Evolutionary conservation across 2,113 vertebrate genomes (phyloP).

Genomic region (Setophaga coronata): DNA sequence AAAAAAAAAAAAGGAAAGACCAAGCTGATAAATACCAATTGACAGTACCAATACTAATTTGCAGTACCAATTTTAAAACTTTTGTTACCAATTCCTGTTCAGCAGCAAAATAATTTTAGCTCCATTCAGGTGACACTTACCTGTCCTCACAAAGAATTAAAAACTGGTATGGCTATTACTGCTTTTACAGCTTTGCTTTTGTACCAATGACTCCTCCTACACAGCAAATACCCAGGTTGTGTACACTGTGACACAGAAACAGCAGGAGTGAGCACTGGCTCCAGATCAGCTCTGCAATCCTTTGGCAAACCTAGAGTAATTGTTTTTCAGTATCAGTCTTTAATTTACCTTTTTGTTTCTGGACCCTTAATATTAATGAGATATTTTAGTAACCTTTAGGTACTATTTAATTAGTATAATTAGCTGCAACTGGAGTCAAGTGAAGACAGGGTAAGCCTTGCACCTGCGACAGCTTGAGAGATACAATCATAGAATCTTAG

Average conservation of each 20-base stretch:
- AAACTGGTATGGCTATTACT: not conserved
- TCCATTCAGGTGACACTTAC: not conserved
- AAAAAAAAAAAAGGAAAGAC: not conserved
- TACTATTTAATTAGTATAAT: not conserved
- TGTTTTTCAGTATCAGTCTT: not conserved
- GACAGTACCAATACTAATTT: not conserved
- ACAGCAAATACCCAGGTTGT: not conserved
- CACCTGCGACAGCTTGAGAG: not conserved
- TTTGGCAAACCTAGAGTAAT: not conserved
- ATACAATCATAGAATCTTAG: not conserved
- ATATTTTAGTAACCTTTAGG: not conserved
- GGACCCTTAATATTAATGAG: not conserved
- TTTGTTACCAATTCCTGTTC: not conserved
- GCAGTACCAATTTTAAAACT: not conserved
- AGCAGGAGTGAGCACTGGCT: fast-evolving
- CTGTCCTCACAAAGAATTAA: not conserved
- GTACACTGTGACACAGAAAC: not conserved
- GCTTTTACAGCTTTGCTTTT: not conserved
- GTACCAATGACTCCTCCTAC: not conserved
- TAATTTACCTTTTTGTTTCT: not conserved
- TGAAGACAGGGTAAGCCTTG: not conserved
- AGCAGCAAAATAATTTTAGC: not conserved
- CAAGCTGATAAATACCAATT: not conserved
- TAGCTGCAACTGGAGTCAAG: not conserved
- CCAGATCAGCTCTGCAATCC: not conserved